Percentiles rank a stretch among this genome's conserved stretches.
phyloP scores from a whole-genome alignment of 2,113 vertebrate genomes.

The Lophochroa leadbeateri region DNA sequence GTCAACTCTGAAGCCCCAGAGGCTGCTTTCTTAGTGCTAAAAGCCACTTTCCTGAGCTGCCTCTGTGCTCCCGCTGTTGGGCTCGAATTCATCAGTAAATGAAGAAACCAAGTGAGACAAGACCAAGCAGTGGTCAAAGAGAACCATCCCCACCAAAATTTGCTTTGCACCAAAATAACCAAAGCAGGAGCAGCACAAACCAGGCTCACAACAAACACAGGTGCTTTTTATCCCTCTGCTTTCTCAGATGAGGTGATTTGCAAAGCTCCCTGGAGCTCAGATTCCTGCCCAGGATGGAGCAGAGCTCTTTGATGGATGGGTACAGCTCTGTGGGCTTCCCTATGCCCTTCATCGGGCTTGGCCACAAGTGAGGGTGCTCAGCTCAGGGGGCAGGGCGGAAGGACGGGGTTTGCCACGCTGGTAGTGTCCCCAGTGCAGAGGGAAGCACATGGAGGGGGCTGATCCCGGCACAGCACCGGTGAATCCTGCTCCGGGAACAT shows the following conservation, averaged over 20 bases:
- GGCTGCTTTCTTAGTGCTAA: rapidly evolving
- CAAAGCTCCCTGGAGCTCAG: neutral
- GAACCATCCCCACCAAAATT: neutral
- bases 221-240: rapidly evolving
- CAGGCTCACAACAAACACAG: neutral
- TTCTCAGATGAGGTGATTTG: neutral
- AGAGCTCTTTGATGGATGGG: rapidly evolving
- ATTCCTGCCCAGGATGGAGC: neutral
- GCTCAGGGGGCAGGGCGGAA: neutral
- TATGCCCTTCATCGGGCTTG: neutral
- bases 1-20: neutral
- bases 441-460: neutral
- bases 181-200: neutral
- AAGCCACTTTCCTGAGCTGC: neutral
- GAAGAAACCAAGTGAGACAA: rapidly evolving
- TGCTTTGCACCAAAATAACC: neutral
- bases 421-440: rapidly evolving
- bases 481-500: neutral
- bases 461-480: neutral
- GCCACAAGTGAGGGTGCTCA: neutral
- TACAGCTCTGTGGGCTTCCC: rapidly evolving
- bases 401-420: neutral
- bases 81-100: neutral
- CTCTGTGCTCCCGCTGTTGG: too few relatives aligned
- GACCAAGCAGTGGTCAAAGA: neutral